Percentiles rank a stretch among this genome's conserved stretches.
Evolutionary conservation across 2,113 vertebrate genomes (phyloP).

Genomic region (Arothron firmamentum): DNA sequence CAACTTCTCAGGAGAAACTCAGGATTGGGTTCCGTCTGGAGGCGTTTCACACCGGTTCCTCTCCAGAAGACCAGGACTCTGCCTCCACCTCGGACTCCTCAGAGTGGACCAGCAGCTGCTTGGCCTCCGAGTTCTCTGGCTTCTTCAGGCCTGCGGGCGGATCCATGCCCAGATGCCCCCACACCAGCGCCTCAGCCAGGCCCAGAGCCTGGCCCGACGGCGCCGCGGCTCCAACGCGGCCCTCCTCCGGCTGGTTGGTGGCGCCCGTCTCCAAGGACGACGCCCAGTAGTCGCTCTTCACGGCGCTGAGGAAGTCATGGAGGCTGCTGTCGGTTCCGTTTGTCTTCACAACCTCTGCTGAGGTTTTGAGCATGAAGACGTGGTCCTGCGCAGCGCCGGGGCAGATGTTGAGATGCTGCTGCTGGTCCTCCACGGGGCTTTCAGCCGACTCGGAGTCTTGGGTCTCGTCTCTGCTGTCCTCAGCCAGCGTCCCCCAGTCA

Average conservation of each 20-base stretch:
- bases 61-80: conserved; percentile 71
- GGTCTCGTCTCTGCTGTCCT: conserved; percentile 22
- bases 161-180: conserved; percentile 30
- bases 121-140: conserved; percentile 23
- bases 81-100: conserved; percentile 69
- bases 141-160: conserved; percentile 23
- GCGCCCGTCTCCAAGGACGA: conserved; percentile 55
- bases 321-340: conserved; percentile 39
- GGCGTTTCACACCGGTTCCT: conserved; percentile 43
- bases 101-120: conserved; percentile 47
- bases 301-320: conserved; percentile 34
- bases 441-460: conserved; percentile 11
- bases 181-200: conserved; percentile 33
- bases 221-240: too few species aligned
- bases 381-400: conserved; percentile 4
- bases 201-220: conserved; percentile 33
- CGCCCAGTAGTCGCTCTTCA: conserved; percentile 59
- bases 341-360: conserved; percentile 27
- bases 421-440: not conserved
- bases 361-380: conserved; percentile 35
- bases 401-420: conserved; percentile 20
- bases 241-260: conserved; percentile 45
- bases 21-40: not conserved
- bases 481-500: conserved; percentile 34
- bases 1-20: not conserved